Conservation (phyloP, 2,113 vertebrate genomes). For the Addax nasomaculatus region DNA sequence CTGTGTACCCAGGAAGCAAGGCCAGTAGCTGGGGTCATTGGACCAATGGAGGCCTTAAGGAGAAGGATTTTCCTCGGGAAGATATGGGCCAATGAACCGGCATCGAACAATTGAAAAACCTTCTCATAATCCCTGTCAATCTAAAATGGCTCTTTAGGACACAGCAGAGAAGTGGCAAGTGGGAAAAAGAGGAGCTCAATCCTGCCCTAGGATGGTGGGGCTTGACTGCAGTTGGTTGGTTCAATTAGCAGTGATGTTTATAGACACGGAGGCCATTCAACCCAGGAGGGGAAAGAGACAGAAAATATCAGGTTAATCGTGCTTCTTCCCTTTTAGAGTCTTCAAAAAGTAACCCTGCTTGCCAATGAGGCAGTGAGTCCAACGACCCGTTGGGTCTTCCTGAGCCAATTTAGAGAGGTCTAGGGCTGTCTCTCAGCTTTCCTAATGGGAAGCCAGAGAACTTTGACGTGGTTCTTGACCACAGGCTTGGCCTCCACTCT, state of each 20-base stretch:
- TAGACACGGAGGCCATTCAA: not conserved
- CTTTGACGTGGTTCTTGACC: conserved; percentile 56
- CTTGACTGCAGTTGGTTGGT: not conserved
- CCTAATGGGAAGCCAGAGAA: conserved; percentile 53
- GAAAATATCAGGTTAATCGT: not conserved
- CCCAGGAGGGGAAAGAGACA: not conserved
- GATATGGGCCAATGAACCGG: not conserved
- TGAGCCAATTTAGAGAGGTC: conserved; percentile 52
- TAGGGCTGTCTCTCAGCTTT: conserved; percentile 25
- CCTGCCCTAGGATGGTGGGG: not conserved
- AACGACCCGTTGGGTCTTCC: not conserved
- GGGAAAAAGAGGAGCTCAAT: not conserved
- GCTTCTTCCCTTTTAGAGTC: conserved; percentile 6
- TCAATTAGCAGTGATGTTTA: not conserved
- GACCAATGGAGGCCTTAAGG: not conserved
- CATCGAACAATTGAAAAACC: not conserved
- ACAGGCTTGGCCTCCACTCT: conserved; percentile 48
- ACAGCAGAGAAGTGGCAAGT: not conserved
- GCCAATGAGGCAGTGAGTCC: not conserved
- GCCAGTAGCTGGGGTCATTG: not conserved
- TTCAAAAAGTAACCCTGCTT: not conserved
- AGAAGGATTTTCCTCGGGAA: not conserved
- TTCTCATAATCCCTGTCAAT: not conserved
- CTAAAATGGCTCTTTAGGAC: not conserved
- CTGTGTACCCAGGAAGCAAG: not conserved